Conservation (phyloP, 2,888 invertebrate genomes). For the Notodonta dromedarius region DNA sequence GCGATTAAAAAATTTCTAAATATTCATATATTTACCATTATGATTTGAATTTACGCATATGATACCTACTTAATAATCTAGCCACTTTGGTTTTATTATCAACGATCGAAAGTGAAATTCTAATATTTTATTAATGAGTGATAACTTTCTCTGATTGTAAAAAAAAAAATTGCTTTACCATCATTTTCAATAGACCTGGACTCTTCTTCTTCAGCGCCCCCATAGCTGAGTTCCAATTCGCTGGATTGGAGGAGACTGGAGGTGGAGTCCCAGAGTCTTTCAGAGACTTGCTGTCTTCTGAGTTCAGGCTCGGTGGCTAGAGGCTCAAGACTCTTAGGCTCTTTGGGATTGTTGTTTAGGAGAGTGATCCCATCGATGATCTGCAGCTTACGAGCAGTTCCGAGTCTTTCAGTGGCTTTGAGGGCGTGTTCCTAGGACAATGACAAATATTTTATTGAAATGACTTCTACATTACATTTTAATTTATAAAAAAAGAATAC, state of each 20-base stretch:
- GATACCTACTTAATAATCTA: background rate
- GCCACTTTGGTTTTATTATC: background rate
- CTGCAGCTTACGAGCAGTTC: slow-evolving; percentile 62
- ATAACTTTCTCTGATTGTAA: slow-evolving; percentile 2
- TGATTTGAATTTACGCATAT: background rate
- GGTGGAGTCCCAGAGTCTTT: slow-evolving; percentile 67
- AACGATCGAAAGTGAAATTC: slow-evolving; percentile 1
- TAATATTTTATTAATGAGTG: slow-evolving; percentile 8
- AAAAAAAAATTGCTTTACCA: slow-evolving; percentile 43
- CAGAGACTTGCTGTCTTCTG: slow-evolving; percentile 64
- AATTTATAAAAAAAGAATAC: too few relatives aligned
- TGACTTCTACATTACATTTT: too few relatives aligned
- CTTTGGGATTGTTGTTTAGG: slow-evolving; percentile 64
- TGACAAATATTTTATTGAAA: slow-evolving; percentile 6
- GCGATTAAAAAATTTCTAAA: background rate
- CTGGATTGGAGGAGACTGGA: slow-evolving; percentile 63
- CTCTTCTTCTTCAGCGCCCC: slow-evolving; percentile 56
- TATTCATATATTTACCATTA: background rate
- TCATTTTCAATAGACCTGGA: slow-evolving; percentile 64
- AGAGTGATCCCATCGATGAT: slow-evolving; percentile 69
- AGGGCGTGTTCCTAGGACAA: slow-evolving; percentile 70
- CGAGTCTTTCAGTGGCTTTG: slow-evolving; percentile 65
- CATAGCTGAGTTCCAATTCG: slow-evolving; percentile 69
- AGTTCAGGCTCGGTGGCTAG: slow-evolving; percentile 61
- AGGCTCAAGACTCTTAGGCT: slow-evolving; percentile 63